Base-by-base conservation (phyloP, 2,797 vertebrate genomes). In the Antrozous pallidus region DNA sequence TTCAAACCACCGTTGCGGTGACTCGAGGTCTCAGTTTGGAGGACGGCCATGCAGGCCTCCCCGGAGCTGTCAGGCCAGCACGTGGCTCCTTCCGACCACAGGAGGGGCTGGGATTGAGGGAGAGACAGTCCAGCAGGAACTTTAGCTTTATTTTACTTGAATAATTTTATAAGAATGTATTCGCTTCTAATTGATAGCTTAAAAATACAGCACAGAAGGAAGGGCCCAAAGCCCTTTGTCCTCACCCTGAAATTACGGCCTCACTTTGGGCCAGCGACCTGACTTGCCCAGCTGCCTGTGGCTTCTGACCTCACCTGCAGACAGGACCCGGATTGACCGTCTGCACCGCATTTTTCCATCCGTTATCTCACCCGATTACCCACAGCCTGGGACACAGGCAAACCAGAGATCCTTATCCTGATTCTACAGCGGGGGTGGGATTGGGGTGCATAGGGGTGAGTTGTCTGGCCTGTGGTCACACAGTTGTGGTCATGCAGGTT, bases 281-380 rank as follows among this genome's bases (percentile, higher is more conserved):
- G 47, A 36, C 58, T 38, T 8, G 14, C 47, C 36, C 20, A 20
- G 31, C 58, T 6, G 17, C 54, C 88, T 96, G 95, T 61, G 82
- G 94, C 85, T 94, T 82, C 91, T 91, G 90, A 69, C n/a, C 47
- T 96, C 86, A 92, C 63, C 90, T 80, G 51, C 79, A 33, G 88
- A 75, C 78, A 82, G 33, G 40, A 58, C n/a, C 58, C 26, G 6
- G 70, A 28, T 38, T 69, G 61, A 67, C 22, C 42, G 70, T 94
- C 65, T 28, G n/a, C 24, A 20, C 31, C 31, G 75, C 75, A 78
- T 67, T 45, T 91, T 77, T 33, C 24, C 11, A 8, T 33, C 74
- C 33, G 38, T 88, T 36, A 81, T 24, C 92, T 95, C 51, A 74
- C 81, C 70, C 70, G 73, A 58, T 61, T 93, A 56, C 73, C 49